Conservation (phyloP, 2,113 vertebrate species). For the Tretioscincus oriximinensis region DNA sequence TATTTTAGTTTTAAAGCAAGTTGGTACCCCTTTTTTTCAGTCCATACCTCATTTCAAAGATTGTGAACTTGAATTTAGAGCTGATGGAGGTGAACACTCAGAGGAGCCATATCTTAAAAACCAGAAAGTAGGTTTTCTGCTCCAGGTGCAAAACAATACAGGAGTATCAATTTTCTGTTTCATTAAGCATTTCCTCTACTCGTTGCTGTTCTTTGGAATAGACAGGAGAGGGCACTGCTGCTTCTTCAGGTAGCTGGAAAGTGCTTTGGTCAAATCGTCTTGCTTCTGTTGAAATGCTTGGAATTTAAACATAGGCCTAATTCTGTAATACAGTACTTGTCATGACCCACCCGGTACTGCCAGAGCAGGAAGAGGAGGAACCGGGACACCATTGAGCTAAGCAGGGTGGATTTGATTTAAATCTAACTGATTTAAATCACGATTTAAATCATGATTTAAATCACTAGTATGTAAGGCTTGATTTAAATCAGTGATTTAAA, state of each 20-base stretch:
- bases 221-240: slow-evolving; percentile 72
- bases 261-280: not conserved
- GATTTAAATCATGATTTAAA: too few relatives aligned
- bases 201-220: slow-evolving; percentile 41
- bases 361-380: too few relatives aligned
- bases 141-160: not conserved
- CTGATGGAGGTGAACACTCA: not conserved
- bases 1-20: not conserved
- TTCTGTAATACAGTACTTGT: slow-evolving; percentile 1
- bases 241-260: slow-evolving; percentile 42
- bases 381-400: too few relatives aligned
- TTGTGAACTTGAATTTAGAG: fast-evolving
- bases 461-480: too few relatives aligned
- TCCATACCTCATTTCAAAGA: not conserved
- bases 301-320: not conserved
- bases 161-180: not conserved
- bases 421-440: too few relatives aligned
- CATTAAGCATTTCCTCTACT: not conserved
- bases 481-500: too few relatives aligned
- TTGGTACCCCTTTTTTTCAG: too few relatives aligned
- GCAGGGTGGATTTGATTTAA: too few relatives aligned
- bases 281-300: slow-evolving; percentile 8
- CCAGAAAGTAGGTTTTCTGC: not conserved
- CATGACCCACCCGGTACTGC: too few relatives aligned
- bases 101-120: not conserved